A percentile compares a stretch with the other conserved stretches of the same genome.
Conservation (phyloP, 1,140 invertebrate species). For the Galendromus occidentalis region DNA sequence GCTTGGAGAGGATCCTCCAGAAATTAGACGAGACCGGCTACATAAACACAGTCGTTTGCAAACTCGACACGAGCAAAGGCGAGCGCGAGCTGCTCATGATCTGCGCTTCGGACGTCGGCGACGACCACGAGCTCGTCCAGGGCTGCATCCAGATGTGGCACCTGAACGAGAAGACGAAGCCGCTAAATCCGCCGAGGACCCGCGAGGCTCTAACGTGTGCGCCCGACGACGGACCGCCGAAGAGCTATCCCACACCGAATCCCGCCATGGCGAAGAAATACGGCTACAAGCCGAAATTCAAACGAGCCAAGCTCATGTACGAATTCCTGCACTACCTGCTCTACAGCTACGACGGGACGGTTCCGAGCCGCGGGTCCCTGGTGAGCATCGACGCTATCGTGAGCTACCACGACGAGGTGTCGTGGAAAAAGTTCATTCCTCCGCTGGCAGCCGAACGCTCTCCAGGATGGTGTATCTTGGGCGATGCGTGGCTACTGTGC, state of each 20-base stretch:
- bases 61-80: background rate
- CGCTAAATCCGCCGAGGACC: background rate
- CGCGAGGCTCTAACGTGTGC: background rate
- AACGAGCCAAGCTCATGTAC: conserved; percentile 43
- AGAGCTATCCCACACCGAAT: background rate
- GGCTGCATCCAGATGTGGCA: background rate
- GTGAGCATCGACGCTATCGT: conserved; percentile 20
- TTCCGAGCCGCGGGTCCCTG: conserved; percentile 19
- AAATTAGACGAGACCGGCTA: background rate
- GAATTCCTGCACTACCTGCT: conserved; percentile 45
- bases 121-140: background rate
- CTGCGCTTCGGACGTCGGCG: background rate
- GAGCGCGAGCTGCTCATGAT: background rate
- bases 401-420: conserved; percentile 27
- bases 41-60: background rate
- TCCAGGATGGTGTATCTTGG: conserved; percentile 49
- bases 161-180: background rate
- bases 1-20: background rate
- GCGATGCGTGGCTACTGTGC: conserved; percentile 46
- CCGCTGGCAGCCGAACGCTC: conserved; percentile 40
- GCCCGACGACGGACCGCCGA: background rate
- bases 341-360: conserved; percentile 35
- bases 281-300: conserved; percentile 43
- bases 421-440: conserved; percentile 54
- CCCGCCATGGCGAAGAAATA: conserved; percentile 25